Conservation (phyloP, 2,888 invertebrate genomes). For the Elegia similella region DNA sequence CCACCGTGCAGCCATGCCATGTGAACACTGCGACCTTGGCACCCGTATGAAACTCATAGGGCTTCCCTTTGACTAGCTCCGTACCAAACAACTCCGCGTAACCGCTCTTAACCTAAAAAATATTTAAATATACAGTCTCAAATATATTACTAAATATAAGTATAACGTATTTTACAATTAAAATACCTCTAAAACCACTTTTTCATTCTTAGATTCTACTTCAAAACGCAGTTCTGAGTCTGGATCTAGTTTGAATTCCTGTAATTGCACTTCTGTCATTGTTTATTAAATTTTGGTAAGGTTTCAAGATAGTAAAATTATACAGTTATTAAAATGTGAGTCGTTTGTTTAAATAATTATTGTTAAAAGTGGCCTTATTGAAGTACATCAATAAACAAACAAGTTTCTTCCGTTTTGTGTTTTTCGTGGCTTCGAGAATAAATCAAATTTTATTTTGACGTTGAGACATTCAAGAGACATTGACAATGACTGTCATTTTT, state of each 20-base stretch:
- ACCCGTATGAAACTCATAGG: slow-evolving; percentile 93
- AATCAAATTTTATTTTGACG: no score
- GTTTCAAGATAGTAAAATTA: neutral
- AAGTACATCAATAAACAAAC: no score
- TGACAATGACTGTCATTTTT: no score
- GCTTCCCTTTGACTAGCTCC: slow-evolving; percentile 95
- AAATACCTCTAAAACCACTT: slow-evolving; percentile 87
- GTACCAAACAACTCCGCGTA: slow-evolving; percentile 98
- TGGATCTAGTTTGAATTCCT: slow-evolving; percentile 91
- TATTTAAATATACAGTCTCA: slow-evolving; percentile 18
- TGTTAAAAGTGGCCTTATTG: no score
- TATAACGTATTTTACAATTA: slow-evolving; percentile 17
- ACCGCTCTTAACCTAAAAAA: slow-evolving; percentile 89
- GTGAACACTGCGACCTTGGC: slow-evolving; percentile 98
- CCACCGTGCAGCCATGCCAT: slow-evolving; percentile 96
- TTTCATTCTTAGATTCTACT: slow-evolving; percentile 93
- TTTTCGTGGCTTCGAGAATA: no score
- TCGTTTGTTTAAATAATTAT: neutral
- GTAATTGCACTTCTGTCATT: slow-evolving; percentile 76
- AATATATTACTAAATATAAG: neutral
- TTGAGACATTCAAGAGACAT: no score
- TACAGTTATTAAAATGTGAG: neutral
- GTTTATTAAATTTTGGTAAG: slow-evolving; percentile 20
- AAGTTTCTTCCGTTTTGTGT: no score
- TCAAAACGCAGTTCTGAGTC: slow-evolving; percentile 97